phyloP scores from a whole-genome alignment of 2,888 invertebrate species.

The Acholoe squamosa region DNA sequence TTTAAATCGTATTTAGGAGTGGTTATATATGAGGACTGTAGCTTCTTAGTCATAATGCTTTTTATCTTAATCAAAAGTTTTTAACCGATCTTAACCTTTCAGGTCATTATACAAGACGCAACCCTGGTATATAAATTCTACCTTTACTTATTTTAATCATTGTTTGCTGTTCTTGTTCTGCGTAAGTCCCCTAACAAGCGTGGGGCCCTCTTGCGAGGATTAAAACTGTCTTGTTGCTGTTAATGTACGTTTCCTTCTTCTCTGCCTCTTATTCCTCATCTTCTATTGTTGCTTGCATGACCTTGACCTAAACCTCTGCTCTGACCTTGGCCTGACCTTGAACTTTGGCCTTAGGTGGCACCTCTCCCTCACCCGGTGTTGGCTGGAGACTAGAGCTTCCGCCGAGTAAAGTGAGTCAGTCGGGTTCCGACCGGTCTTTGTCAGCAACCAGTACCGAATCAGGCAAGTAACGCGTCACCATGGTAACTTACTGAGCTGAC shows the following conservation, averaged over 20 bases:
- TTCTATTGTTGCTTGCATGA: constrained; percentile 62
- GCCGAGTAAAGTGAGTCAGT: constrained; percentile 66
- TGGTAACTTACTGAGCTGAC: neutral
- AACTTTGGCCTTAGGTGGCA: constrained; percentile 59
- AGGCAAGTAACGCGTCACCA: constrained; percentile 70
- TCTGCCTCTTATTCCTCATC: constrained; percentile 39
- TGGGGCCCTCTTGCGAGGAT: neutral
- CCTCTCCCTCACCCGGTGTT: constrained; percentile 59
- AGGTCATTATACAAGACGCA: constrained; percentile 39
- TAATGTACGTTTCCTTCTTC: constrained; percentile 18
- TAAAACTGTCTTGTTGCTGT: neutral
- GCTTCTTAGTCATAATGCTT: too few species aligned
- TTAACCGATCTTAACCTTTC: constrained; percentile 23
- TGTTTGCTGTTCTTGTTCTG: neutral
- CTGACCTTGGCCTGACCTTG: constrained; percentile 62
- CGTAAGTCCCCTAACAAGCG: neutral
- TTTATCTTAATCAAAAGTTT: too few species aligned
- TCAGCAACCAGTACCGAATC: constrained; percentile 76
- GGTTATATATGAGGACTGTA: too few species aligned
- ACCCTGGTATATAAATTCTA: constrained; percentile 12
- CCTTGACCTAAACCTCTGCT: constrained; percentile 59
- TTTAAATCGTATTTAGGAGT: too few species aligned
- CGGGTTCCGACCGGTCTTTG: constrained; percentile 68
- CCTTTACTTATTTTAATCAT: constrained; percentile 20
- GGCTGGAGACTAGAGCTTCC: constrained; percentile 62